Evolutionary conservation across 2,797 vertebrate genomes (phyloP).

Genomic region (Lepus townsendii): DNA sequence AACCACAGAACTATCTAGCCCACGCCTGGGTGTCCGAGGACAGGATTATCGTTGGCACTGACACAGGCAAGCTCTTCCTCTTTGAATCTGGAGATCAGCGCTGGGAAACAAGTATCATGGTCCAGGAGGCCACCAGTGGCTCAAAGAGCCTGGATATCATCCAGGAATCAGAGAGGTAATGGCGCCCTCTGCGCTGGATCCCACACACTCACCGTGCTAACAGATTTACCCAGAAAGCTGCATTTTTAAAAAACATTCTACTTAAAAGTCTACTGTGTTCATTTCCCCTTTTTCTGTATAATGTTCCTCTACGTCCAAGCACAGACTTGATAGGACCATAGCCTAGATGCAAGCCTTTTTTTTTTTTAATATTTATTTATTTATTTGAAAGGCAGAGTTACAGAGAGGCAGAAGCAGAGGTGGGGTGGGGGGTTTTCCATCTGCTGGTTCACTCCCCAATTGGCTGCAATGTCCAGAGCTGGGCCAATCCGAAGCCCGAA

Average conservation of each 20-base stretch:
- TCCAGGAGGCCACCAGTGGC: constrained; percentile 78
- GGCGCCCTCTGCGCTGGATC: too few relatives aligned
- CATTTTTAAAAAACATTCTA: neutral
- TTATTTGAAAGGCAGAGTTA: too few relatives aligned
- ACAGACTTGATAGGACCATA: neutral
- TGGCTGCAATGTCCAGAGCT: too few relatives aligned
- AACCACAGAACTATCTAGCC: constrained; percentile 92
- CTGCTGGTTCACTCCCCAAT: too few relatives aligned
- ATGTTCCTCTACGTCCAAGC: neutral
- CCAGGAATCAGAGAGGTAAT: constrained; percentile 85
- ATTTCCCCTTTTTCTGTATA: neutral
- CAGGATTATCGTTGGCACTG: constrained; percentile 93
- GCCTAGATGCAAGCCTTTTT: neutral
- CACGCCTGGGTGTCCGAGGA: constrained; percentile 94
- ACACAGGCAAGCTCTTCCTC: constrained; percentile 92
- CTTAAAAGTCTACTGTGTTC: neutral
- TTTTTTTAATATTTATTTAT: too few relatives aligned
- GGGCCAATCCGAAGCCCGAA: too few relatives aligned
- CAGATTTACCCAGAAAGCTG: neutral
- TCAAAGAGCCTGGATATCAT: constrained; percentile 51
- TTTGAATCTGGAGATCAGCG: constrained; percentile 93
- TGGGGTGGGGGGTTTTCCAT: too few relatives aligned
- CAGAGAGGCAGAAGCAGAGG: too few relatives aligned
- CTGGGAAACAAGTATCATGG: constrained; percentile 91
- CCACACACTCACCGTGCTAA: neutral